Evolutionary conservation across 2,888 invertebrate species (phyloP).

Genomic region (Xestia ashworthii): DNA sequence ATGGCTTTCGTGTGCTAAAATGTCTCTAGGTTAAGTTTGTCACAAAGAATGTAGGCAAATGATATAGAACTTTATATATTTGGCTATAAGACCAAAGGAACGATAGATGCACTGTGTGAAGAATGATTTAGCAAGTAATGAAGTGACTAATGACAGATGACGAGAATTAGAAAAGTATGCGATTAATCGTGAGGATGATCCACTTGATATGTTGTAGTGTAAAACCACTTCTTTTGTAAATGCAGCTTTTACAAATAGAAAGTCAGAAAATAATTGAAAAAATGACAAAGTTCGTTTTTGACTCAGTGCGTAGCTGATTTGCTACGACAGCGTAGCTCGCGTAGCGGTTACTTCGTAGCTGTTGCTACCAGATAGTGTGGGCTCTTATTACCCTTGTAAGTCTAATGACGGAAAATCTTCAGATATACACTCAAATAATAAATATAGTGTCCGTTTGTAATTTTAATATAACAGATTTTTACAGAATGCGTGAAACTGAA

Average conservation of each 20-base stretch:
- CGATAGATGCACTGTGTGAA: background rate
- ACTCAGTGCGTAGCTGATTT: conserved; percentile 15
- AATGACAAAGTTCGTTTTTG: background rate
- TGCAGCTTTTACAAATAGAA: background rate
- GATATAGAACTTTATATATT: background rate
- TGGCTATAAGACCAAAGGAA: background rate
- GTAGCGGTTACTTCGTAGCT: conserved; percentile 3
- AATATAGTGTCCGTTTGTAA: too few relatives aligned
- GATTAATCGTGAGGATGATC: background rate
- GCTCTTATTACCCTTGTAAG: background rate
- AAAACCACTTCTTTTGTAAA: background rate
- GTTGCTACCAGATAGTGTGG: background rate
- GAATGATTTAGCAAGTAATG: background rate
- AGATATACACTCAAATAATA: background rate
- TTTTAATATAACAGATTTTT: too few relatives aligned
- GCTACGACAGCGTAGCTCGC: conserved; percentile 27
- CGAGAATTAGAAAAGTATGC: background rate
- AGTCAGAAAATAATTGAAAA: background rate
- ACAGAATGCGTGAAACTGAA: too few relatives aligned
- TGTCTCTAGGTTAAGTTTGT: background rate
- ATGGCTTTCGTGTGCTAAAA: background rate
- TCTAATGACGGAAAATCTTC: background rate
- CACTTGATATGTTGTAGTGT: background rate
- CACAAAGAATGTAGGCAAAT: background rate
- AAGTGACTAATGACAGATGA: background rate